Conservation (phyloP, 1,140 invertebrate species). For the Macrostomum lignano region DNA sequence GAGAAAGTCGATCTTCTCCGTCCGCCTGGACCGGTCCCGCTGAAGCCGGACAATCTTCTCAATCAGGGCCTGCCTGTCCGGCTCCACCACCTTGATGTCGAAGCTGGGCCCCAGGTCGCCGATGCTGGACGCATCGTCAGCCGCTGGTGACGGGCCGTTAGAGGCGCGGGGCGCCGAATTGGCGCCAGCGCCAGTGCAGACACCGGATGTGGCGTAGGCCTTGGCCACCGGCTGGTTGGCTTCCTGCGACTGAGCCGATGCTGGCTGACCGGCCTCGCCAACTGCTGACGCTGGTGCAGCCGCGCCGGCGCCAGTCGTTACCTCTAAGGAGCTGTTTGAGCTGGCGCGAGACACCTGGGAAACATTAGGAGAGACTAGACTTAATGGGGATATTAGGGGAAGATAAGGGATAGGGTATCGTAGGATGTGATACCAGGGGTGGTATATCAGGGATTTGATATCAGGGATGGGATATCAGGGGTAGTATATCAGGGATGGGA, state of each 20-base stretch:
- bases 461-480: too few relatives aligned
- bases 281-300: background rate
- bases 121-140: slow-evolving; percentile 30
- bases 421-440: too few relatives aligned
- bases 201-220: too few relatives aligned
- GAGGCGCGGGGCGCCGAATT: background rate
- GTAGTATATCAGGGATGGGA: too few relatives aligned
- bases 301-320: background rate
- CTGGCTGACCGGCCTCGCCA: too few relatives aligned
- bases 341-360: background rate
- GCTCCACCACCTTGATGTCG: slow-evolving; percentile 20
- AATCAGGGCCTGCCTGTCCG: slow-evolving; percentile 43
- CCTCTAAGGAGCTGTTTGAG: background rate
- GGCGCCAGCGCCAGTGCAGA: too few relatives aligned
- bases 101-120: slow-evolving; percentile 11
- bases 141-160: slow-evolving; percentile 10
- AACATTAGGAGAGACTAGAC: too few relatives aligned
- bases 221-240: too few relatives aligned
- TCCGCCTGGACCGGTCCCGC: slow-evolving; percentile 43
- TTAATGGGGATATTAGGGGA: too few relatives aligned
- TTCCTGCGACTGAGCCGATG: too few relatives aligned
- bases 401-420: too few relatives aligned
- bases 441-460: too few relatives aligned
- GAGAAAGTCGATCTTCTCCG: slow-evolving; percentile 51
- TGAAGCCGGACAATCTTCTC: slow-evolving; percentile 65